phyloP scores from a whole-genome alignment of 2,888 invertebrate genomes.

The Pycnomerus fuliginosus region DNA sequence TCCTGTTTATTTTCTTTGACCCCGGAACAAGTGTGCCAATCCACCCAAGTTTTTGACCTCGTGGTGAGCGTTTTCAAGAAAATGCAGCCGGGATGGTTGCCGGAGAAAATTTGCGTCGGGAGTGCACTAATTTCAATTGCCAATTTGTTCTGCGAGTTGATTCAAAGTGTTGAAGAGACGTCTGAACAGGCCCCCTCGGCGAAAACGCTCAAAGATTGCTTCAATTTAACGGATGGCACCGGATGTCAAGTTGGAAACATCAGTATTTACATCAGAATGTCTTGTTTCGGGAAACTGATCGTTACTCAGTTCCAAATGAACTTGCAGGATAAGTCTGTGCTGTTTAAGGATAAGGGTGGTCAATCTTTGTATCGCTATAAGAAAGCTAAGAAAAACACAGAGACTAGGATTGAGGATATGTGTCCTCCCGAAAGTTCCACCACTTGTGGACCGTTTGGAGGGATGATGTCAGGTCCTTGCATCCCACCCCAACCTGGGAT shows the following conservation, averaged over 20 bases:
- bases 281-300: conserved; percentile 66
- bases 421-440: too few relatives aligned
- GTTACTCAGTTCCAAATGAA: conserved; percentile 64
- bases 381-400: conserved; percentile 34
- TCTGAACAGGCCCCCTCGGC: conserved; percentile 55
- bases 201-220: conserved; percentile 63
- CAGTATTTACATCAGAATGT: conserved; percentile 62
- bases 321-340: conserved; percentile 49
- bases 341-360: conserved; percentile 53
- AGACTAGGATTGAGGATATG: background rate
- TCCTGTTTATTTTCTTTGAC: conserved; percentile 68
- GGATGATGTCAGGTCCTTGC: too few relatives aligned
- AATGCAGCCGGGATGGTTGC: conserved; percentile 62
- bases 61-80: conserved; percentile 60
- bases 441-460: too few relatives aligned
- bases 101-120: conserved; percentile 64
- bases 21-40: conserved; percentile 56
- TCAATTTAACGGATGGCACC: conserved; percentile 56
- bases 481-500: too few relatives aligned
- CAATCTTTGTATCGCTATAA: conserved; percentile 51
- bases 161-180: conserved; percentile 51
- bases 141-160: conserved; percentile 60
- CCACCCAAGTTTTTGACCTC: conserved; percentile 59
- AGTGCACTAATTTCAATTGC: conserved; percentile 60
- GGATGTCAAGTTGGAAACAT: conserved; percentile 60